Evolutionary conservation across 2,888 invertebrate species (phyloP).

Genomic region (Nephrotoma guestfalica): DNA sequence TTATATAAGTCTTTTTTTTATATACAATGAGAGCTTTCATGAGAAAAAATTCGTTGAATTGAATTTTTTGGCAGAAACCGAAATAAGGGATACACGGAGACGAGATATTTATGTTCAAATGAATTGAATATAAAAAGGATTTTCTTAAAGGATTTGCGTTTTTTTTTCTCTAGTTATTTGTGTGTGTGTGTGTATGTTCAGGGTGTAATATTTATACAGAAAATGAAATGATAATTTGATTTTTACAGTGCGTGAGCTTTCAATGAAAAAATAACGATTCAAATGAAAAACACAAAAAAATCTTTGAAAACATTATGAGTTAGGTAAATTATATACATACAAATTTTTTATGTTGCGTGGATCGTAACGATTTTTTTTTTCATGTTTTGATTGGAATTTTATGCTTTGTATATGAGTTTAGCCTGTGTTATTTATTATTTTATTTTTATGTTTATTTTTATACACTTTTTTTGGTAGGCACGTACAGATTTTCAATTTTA

Average conservation of each 20-base stretch:
- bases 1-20: background rate
- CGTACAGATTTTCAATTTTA: background rate
- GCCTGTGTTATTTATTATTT: background rate
- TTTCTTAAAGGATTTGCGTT: background rate
- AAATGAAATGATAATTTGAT: background rate
- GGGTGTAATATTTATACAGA: background rate
- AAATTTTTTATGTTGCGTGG: background rate
- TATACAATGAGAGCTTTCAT: background rate
- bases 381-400: background rate
- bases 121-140: background rate
- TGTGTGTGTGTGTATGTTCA: background rate
- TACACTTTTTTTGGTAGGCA: background rate
- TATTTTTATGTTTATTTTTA: background rate
- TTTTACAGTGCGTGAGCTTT: background rate
- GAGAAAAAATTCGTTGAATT: background rate
- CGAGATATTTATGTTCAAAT: background rate
- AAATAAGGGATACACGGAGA: background rate
- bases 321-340: background rate
- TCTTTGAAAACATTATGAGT: background rate
- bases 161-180: background rate
- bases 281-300: background rate
- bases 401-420: background rate
- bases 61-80: background rate
- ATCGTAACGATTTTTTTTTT: background rate
- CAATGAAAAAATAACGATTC: background rate